phyloP scores from a whole-genome alignment of 1,140 invertebrate species.

The Odontomachus brunneus region DNA sequence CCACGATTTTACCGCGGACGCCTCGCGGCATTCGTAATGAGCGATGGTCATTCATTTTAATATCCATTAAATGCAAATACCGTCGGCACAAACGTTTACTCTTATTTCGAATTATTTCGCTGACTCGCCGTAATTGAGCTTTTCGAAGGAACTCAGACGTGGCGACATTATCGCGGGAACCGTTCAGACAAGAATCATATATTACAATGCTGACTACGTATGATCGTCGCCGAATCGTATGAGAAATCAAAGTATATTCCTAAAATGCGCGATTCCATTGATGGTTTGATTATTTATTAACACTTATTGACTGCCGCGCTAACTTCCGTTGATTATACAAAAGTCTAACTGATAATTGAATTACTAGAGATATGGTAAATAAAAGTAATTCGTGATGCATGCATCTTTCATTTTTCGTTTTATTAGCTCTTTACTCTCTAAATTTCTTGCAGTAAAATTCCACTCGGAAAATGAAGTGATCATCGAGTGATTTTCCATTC shows the following conservation, averaged over 20 bases:
- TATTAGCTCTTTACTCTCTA: no score
- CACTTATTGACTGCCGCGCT: no score
- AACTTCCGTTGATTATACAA: no score
- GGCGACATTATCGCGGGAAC: slow-evolving; percentile 61
- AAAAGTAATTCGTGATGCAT: no score
- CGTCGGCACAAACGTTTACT: slow-evolving; percentile 83
- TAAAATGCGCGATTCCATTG: no score
- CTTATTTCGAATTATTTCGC: slow-evolving; percentile 83
- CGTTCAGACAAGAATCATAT: slow-evolving; percentile 32
- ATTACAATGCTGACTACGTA: not conserved
- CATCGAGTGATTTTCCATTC: no score
- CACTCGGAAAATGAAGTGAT: no score
- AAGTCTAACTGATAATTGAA: no score
- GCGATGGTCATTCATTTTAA: slow-evolving; percentile 85
- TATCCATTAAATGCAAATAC: slow-evolving; percentile 85
- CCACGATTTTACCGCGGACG: slow-evolving; percentile 82
- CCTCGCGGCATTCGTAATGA: slow-evolving; percentile 83
- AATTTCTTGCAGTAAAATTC: no score
- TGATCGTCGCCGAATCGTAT: not conserved
- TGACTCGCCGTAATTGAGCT: slow-evolving; percentile 76
- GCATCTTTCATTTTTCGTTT: no score
- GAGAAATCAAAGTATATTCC: not conserved
- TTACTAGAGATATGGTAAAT: no score
- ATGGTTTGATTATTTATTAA: no score
- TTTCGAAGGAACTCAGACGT: slow-evolving; percentile 63